Percentiles rank a stretch among this genome's conserved stretches.
These are phyloP conservation scores for Hylomyscus alleni DNA, from an alignment of 2,797 vertebrate species.

Conservation along the genomic window DNA sequence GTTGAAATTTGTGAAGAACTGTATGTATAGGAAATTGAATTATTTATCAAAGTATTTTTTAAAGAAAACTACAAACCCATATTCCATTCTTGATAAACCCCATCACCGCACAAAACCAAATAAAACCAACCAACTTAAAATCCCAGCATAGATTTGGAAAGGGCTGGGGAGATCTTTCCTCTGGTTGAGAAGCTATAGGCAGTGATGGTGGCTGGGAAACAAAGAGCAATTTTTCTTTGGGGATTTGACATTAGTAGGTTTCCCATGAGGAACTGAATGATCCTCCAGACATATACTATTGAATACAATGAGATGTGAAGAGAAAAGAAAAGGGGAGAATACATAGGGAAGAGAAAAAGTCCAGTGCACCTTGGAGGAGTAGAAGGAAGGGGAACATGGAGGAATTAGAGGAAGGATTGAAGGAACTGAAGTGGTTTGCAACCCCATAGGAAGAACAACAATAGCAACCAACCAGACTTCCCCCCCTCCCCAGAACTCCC, in stretches of 20 bases:
- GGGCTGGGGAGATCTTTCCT: too few relatives aligned
- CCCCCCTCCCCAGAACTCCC: too few relatives aligned
- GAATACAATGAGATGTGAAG: not conserved
- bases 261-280: not conserved
- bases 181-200: not conserved
- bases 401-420: too few relatives aligned
- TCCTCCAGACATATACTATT: not conserved
- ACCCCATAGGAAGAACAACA: too few relatives aligned
- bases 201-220: not conserved
- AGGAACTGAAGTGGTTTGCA: too few relatives aligned
- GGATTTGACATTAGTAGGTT: not conserved
- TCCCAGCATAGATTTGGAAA: too few relatives aligned
- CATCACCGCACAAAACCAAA: not conserved
- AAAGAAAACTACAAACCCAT: not conserved
- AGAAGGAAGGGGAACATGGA: not conserved
- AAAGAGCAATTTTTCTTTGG: not conserved
- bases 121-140: not conserved
- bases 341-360: not conserved
- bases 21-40: not conserved
- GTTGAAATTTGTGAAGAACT: not conserved
- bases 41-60: not conserved
- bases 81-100: not conserved
- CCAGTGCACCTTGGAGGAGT: not conserved
- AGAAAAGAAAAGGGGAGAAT: not conserved
- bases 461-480: too few relatives aligned